These are phyloP conservation scores for Rhincodon typus DNA, from an alignment of 2,797 vertebrate genomes.

Conservation along the genomic window DNA sequence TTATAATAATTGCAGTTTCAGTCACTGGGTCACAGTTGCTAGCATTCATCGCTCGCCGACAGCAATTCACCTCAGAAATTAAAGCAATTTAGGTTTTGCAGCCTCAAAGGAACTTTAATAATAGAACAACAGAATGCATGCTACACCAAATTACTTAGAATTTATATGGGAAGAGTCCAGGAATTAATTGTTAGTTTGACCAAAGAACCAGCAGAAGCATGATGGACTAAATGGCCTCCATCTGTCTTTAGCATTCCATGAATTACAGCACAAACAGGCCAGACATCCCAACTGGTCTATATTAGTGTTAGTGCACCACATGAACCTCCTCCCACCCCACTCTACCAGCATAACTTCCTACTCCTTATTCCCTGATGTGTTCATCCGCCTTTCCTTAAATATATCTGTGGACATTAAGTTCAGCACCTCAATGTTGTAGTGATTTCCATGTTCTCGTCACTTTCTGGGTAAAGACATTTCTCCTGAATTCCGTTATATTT, in stretches of 20 bases:
- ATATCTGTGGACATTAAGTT: no score
- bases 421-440: no score
- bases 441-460: no score
- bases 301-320: background rate
- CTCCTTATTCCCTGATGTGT: no score
- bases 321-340: background rate
- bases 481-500: no score
- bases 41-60: background rate
- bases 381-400: no score
- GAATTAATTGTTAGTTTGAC: background rate
- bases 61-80: background rate
- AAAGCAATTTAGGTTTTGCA: background rate
- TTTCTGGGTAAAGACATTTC: no score
- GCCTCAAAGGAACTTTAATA: background rate
- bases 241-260: background rate
- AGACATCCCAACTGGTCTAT: background rate
- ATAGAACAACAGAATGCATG: background rate
- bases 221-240: background rate
- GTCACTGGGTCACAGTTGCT: background rate
- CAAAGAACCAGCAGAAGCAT: background rate
- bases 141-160: background rate
- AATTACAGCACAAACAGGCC: background rate
- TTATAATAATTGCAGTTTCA: background rate
- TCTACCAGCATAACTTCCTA: background rate
- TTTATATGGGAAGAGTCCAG: background rate